These are phyloP conservation scores for Thyatira batis DNA, from an alignment of 2,888 invertebrate genomes.

Conservation along the genomic window DNA sequence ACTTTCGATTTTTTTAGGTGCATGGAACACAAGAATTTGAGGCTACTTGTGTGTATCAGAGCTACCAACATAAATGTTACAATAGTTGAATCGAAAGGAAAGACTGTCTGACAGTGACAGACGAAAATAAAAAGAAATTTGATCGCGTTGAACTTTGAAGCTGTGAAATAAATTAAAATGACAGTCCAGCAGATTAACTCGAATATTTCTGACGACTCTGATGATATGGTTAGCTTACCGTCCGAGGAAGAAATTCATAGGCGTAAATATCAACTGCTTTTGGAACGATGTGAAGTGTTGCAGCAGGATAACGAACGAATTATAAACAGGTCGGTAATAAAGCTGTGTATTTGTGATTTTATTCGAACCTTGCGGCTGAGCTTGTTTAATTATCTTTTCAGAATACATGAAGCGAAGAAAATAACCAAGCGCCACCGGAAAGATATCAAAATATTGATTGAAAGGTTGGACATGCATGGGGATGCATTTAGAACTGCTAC, in stretches of 20 bases:
- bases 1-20: neutral
- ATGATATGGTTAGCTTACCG: constrained; percentile 80
- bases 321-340: constrained; percentile 82
- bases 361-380: constrained; percentile 25
- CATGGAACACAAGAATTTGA: neutral
- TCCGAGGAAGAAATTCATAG: constrained; percentile 86
- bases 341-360: constrained; percentile 26
- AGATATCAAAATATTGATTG: constrained; percentile 86
- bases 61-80: constrained; percentile 37
- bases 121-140: constrained; percentile 68
- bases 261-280: constrained; percentile 87
- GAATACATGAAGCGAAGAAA: constrained; percentile 88
- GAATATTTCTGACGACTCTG: constrained; percentile 81
- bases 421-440: constrained; percentile 85
- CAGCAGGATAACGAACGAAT: constrained; percentile 90
- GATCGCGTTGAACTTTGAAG: constrained; percentile 72
- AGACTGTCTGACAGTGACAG: constrained; percentile 29
- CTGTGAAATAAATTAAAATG: constrained; percentile 81
- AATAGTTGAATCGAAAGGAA: constrained; percentile 35
- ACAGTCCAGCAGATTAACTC: constrained; percentile 80
- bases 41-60: too few relatives aligned
- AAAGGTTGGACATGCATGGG: constrained; percentile 86
- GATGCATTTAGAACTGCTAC: constrained; percentile 86
- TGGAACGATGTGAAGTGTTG: constrained; percentile 88
- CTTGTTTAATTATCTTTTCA: constrained; percentile 44